Evolutionary conservation across 2,888 invertebrate genomes (phyloP).

Genomic region (Cheilosia pagana): DNA sequence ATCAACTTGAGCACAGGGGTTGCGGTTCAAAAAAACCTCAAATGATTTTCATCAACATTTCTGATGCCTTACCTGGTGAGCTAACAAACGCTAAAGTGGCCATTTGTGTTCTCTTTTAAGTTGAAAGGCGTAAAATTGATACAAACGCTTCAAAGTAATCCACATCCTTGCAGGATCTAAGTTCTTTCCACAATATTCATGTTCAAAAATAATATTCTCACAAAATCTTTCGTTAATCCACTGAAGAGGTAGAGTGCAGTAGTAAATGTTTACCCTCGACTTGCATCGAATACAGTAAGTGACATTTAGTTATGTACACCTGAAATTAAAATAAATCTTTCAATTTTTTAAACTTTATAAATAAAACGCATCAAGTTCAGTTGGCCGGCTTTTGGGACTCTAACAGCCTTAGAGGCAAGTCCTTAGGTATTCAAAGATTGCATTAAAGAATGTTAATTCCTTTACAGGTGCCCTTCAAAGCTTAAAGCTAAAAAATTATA

Average conservation of each 20-base stretch:
- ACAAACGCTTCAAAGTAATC: conserved; percentile 48
- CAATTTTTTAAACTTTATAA: too few species aligned
- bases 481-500: too few species aligned
- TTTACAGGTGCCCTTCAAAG: too few species aligned
- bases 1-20: too few species aligned
- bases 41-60: too few species aligned
- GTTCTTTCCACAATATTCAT: conserved; percentile 25
- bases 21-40: too few species aligned
- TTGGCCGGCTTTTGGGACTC: too few species aligned
- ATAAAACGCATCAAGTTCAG: too few species aligned
- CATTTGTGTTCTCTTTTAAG: conserved; percentile 32
- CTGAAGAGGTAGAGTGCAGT: background rate
- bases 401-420: too few species aligned
- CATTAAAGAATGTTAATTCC: too few species aligned
- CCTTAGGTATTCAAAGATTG: too few species aligned
- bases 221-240: conserved; percentile 46
- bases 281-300: background rate
- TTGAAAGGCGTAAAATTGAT: conserved; percentile 42
- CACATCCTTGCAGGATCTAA: conserved; percentile 16
- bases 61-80: background rate
- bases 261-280: background rate
- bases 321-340: background rate
- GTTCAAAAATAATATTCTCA: conserved; percentile 4
- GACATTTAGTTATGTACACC: background rate
- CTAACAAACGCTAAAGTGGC: background rate